Evolutionary conservation across 2,888 invertebrate genomes (phyloP), one percentile per base, ranked within the genome.

Genomic region (Drosophila anceps): DNA sequence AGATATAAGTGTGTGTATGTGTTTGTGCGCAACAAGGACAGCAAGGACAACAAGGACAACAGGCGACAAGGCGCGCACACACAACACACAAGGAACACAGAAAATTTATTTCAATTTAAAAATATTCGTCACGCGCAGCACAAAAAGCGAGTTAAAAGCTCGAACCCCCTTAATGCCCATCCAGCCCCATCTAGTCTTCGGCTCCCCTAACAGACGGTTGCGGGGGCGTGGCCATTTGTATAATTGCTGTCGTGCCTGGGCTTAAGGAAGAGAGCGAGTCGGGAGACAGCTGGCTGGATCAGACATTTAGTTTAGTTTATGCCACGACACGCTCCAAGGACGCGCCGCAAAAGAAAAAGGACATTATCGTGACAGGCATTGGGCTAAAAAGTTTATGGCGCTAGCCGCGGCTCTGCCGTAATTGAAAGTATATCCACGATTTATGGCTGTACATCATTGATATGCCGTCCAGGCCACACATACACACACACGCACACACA

Each of bases 91-190:
- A 59, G 64, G 43, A 69, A 70, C 68, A 77, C 69, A 79, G 68
- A 44, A 84, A 86, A 81, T 87, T 80, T 85, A 87, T 87, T 82
- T 87, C 85, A 85, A 86, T 86, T 86, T 87, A 87, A 87, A 86
- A 87, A 87, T 86, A 87, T 84, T 83, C 76, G 85, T 85, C 87
- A 86, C 85, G 85, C 85, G 80, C 84, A 68, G 72, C 84, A 83
- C 74, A 79, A 76, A 84, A 78, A 81, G 71, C 70, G 73, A 84
- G 84, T 76, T 83, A 84, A 81, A 64, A 67, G 62, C 53, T 43
- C 20, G 7, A 48, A n/a, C 54, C 54, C 31, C 15, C 27, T 33
- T 15, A 20, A 15, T 7, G 6, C n/a, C 18, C 24, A 12, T 10
- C 6, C 43, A 12, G 6, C 43, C 10, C 9, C 44, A 8, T 3